Evolutionary conservation across 2,113 vertebrate genomes (phyloP), one percentile per base, ranked within the genome.

Genomic region (Lycaon pictus): DNA sequence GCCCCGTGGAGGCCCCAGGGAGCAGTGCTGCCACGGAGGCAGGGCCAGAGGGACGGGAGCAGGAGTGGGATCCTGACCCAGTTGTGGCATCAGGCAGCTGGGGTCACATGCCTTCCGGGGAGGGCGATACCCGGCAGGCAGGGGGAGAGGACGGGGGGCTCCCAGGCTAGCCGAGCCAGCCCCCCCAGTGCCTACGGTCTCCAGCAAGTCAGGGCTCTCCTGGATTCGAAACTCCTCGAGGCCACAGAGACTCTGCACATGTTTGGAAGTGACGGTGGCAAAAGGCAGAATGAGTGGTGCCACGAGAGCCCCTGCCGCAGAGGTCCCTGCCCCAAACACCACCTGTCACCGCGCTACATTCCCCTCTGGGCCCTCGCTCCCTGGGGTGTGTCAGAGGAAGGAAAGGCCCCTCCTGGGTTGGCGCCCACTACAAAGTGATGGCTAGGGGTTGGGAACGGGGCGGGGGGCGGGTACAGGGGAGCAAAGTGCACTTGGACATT

Each of bases 401-500:
- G 4, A 11, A 69, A 86, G 13, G 20, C 29, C 55, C 55, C 17
- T 81, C 13, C 53, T 58, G 48, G 17, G 16, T 25, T 35, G 13
- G 37, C 2, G 27, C 55, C 16, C 9, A 11, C n/a, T 58, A 2
- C 5, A 65, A 65, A 37, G 8, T 56, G 76, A 37, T 2, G 43
- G 2, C 25, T 3, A 12, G 6, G 43, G 13, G 0, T 1, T 69
- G 56, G 35, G 16, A 35, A 76, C 15, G 20, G 4, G 5, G 0
- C 9, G 7, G 20, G 48, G 48, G 23, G 43, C 1, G 5, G 6
- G 19, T 9, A 11, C 1, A 13, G 15, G 32, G 29, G 27, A 83
- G 62, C 72, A 80, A 60, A 82, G 56, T 43, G 2, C 23, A 19
- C 9, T 22, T 80, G 53, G 51, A 15, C 13, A 90, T 43, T 37